Evolutionary conservation across 2,888 invertebrate species (phyloP).

Genomic region (Julus scanicus): DNA sequence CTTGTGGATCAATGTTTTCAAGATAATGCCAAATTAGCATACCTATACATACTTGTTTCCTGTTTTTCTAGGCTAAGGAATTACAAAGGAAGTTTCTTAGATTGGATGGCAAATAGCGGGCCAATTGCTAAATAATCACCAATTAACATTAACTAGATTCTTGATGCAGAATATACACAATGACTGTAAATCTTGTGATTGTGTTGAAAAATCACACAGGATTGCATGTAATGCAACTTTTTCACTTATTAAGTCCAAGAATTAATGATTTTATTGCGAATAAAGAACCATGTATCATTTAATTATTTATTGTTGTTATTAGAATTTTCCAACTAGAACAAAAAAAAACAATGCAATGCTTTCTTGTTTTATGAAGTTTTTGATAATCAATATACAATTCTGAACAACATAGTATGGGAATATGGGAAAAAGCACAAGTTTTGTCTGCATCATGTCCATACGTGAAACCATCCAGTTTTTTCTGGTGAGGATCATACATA

Average conservation of each 20-base stretch:
- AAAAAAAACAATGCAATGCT: neutral
- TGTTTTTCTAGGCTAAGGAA: constrained; percentile 41
- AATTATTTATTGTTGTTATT: neutral
- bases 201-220: too few species aligned
- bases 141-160: too few species aligned
- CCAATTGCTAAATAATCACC: neutral
- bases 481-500: too few species aligned
- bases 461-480: neutral
- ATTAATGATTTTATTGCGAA: neutral
- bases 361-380: neutral
- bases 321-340: neutral
- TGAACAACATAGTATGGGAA: too few species aligned
- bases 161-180: too few species aligned
- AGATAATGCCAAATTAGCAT: neutral
- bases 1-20: neutral
- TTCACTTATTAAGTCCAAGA: neutral
- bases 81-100: constrained; percentile 16
- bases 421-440: neutral
- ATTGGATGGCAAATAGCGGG: constrained; percentile 14
- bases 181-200: too few species aligned
- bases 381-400: too few species aligned
- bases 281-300: neutral
- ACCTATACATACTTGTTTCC: neutral
- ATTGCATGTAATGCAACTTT: too few species aligned
- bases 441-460: neutral